Conservation (phyloP, 1,140 invertebrate species). For the Hyles vespertilio region DNA sequence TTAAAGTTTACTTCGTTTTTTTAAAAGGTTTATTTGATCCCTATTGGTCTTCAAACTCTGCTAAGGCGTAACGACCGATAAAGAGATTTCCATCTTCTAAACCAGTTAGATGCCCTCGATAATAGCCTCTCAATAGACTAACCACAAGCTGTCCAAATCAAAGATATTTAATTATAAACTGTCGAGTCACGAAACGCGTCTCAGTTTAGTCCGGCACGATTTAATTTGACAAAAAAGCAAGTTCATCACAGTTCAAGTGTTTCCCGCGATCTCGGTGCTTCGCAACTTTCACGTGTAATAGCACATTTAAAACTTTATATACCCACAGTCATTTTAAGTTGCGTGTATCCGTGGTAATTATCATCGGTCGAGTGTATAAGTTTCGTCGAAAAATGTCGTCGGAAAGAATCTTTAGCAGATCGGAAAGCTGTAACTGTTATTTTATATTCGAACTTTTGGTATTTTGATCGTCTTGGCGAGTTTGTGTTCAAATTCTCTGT, state of each 20-base stretch:
- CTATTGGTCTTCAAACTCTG: no score
- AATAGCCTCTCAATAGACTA: no score
- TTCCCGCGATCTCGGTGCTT: conserved; percentile 19
- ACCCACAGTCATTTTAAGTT: conserved; percentile 2
- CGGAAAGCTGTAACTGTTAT: conserved; percentile 1
- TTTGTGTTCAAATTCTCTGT: no score
- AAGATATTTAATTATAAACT: conserved; percentile 5
- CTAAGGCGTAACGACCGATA: no score
- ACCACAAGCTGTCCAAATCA: background rate
- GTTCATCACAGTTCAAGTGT: conserved; percentile 46
- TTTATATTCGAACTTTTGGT: no score
- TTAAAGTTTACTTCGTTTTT: no score
- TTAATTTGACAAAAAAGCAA: conserved; percentile 38
- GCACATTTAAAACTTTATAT: conserved; percentile 6
- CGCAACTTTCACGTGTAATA: conserved; percentile 41
- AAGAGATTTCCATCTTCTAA: no score
- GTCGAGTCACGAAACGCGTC: conserved; percentile 3
- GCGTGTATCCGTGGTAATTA: conserved; percentile 7
- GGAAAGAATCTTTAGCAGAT: conserved; percentile 1
- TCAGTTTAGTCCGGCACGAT: conserved; percentile 18
- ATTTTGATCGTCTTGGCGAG: no score
- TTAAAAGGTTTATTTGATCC: no score
- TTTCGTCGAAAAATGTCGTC: conserved; percentile 1
- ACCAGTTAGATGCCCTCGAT: no score
- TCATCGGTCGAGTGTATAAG: background rate